Evolutionary conservation across 2,797 vertebrate genomes (phyloP), one percentile per base, ranked within the genome.

Genomic region (Trematomus bernacchii): DNA sequence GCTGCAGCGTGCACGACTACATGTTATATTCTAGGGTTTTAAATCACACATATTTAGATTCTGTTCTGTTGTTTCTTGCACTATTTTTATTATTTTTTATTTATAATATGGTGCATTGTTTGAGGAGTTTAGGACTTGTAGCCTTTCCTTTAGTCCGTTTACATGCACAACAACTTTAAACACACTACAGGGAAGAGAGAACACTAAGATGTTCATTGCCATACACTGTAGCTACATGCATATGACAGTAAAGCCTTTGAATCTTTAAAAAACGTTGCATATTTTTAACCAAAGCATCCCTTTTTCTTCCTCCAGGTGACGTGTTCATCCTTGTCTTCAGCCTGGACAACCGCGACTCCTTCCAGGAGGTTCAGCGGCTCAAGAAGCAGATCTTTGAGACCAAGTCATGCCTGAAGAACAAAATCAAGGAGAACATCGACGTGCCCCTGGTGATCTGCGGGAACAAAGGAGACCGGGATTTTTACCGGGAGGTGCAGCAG

Each of bases 321-420:
- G 97, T 99, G 2, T 99, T 99, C 83, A 97, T 99, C 84, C 94
- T 99, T 0, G 98, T 99, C 27, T 99, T 99, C 94, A 99, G 98
- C 50, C 89, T 99, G 86, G 98, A 99, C 92, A 99, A 97, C 92
- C 93, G 96, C 7, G 98, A 99, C 82, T 99, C 98, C 69, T 99
- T 99, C 19, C 96, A 97, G 85, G 98, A 99, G 93, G 98, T 98
- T 63, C 96, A 97, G 87, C 95, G 96, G 65, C 96, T 99, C 66
- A 99, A 98, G 80, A 95, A 96, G 75, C 98, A 99, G 91, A 99
- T 99, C 82, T 94, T 97, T 40, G 98, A 99, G 90, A 99, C 97
- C 81, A 99, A 99, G 89, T 97, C 97, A 0, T 97, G 97, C 88
- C 94, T 99, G 77, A 98, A 97, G 81, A 98, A 96, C 93, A 99